These are phyloP conservation scores for Prietella phreatophila DNA, from an alignment of 2,113 vertebrate species.

Conservation along the genomic window DNA sequence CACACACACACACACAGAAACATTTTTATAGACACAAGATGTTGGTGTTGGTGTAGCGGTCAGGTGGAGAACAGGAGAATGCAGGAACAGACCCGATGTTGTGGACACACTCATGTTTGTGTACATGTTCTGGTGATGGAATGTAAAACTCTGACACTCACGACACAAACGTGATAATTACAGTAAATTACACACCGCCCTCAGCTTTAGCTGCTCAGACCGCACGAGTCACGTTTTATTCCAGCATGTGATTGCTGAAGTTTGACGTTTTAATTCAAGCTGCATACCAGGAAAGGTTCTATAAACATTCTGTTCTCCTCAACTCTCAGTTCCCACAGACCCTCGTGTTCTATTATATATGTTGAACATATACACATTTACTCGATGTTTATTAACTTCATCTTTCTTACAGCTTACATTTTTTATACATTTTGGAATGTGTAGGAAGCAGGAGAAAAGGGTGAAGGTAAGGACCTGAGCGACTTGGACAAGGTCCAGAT, in stretches of 20 bases:
- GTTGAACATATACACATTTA: not conserved
- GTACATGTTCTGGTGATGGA: not conserved
- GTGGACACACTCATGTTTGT: not conserved
- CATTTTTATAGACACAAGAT: slow-evolving; percentile 12
- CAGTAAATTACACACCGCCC: not conserved
- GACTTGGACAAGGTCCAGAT: no score
- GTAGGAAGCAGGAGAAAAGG: no score
- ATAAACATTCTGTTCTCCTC: not conserved
- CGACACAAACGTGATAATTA: not conserved
- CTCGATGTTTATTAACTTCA: not conserved
- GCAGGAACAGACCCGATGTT: not conserved
- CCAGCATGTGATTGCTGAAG: not conserved
- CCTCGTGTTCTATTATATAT: not conserved
- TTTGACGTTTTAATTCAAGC: not conserved
- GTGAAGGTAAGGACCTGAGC: no score
- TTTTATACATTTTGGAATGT: not conserved
- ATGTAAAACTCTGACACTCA: not conserved
- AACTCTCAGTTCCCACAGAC: not conserved
- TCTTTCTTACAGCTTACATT: not conserved
- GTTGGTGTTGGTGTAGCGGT: not conserved
- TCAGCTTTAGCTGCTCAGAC: not conserved
- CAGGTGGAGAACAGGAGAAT: not conserved
- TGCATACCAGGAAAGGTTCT: not conserved
- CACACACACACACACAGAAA: not conserved
- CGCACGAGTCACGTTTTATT: not conserved